Percentiles rank a stretch among this genome's conserved stretches.
Evolutionary conservation across 1,140 invertebrate genomes (phyloP).

Genomic region (Carposina sasakii): DNA sequence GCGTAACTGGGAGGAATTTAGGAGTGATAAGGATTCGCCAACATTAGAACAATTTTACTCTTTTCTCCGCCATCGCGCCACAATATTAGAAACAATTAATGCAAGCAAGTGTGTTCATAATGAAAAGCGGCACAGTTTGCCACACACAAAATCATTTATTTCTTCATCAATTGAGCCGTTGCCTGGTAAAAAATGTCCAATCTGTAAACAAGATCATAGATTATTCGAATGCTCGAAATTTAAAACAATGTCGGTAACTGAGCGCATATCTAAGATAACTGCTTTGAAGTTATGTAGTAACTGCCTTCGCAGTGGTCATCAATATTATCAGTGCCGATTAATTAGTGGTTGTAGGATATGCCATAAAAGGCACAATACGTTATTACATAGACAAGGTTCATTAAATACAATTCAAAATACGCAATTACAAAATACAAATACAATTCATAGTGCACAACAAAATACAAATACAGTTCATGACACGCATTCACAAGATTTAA

Average conservation of each 20-base stretch:
- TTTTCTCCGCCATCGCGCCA: not conserved
- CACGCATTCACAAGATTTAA: not conserved
- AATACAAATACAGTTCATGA: not conserved
- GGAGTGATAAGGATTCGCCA: too few species aligned
- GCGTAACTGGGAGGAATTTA: not conserved
- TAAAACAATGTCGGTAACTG: conserved; percentile 3
- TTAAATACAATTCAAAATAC: too few species aligned
- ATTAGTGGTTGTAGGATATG: conserved; percentile 5
- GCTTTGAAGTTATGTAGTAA: conserved; percentile 3
- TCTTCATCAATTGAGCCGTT: not conserved
- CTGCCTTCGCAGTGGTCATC: conserved; percentile 2
- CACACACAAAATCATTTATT: not conserved
- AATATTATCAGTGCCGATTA: not conserved
- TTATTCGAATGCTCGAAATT: conserved; percentile 7
- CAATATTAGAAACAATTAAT: not conserved
- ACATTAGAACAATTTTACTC: not conserved
- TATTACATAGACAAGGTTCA: too few species aligned
- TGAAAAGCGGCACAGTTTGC: not conserved
- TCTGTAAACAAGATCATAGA: conserved; percentile 8
- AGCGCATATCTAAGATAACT: not conserved
- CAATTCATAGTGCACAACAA: not conserved
- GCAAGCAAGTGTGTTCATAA: not conserved
- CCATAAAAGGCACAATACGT: conserved; percentile 2
- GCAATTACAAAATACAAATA: too few species aligned
- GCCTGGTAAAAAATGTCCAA: not conserved